Conservation (phyloP, 2,113 vertebrate species). For the Martes martes region DNA sequence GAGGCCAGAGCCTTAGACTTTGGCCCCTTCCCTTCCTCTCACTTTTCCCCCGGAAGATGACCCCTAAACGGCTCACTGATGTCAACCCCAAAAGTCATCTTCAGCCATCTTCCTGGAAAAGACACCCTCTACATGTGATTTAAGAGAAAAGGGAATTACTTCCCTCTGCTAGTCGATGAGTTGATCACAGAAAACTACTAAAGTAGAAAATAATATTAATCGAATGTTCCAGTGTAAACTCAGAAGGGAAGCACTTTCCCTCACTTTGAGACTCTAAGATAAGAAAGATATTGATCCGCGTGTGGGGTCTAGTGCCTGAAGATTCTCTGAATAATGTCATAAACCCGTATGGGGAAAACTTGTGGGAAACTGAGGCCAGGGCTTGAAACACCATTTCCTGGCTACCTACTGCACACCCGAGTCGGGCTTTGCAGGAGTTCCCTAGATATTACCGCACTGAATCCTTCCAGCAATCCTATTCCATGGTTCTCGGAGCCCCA, state of each 20-base stretch:
- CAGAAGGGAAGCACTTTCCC: neutral
- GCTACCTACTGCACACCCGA: neutral
- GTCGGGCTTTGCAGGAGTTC: neutral
- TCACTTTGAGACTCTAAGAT: neutral
- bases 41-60: neutral
- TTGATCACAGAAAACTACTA: neutral
- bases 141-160: neutral
- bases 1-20: neutral
- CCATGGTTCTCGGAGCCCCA: neutral
- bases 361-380: neutral
- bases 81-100: neutral
- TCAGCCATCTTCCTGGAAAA: neutral
- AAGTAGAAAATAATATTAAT: neutral
- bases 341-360: neutral
- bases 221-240: neutral
- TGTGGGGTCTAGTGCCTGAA: neutral
- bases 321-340: neutral
- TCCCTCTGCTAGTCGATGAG: neutral
- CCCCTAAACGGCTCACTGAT: neutral
- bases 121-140: neutral
- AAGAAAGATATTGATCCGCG: neutral
- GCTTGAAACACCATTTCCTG: neutral
- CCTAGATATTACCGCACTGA: neutral
- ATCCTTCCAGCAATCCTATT: neutral
- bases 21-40: neutral